A percentile compares a stretch with the other conserved stretches of the same genome.
Conservation (phyloP, 2,888 invertebrate genomes). For the Hyposoter dolosus region DNA sequence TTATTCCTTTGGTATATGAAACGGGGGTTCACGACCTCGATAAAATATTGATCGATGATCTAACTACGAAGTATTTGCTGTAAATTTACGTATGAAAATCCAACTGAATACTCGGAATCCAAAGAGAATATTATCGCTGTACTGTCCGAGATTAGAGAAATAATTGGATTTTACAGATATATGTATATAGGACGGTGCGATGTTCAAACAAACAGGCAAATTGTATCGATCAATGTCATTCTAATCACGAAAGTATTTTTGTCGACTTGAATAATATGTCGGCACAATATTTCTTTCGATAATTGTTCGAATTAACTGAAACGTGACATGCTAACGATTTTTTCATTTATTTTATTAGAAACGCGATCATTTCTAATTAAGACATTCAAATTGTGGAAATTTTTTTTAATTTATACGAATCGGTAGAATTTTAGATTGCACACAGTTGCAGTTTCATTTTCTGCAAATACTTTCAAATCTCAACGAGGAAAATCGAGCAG, state of each 20-base stretch:
- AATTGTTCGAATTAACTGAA: not conserved
- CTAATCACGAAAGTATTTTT: conserved; percentile 23
- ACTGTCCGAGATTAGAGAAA: conserved; percentile 27
- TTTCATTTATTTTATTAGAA: not conserved
- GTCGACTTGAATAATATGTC: not conserved
- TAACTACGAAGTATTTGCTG: conserved; percentile 22
- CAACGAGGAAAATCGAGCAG: too few species aligned
- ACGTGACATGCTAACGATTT: not conserved
- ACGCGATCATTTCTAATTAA: not conserved
- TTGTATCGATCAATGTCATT: conserved; percentile 45
- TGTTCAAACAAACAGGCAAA: conserved; percentile 36
- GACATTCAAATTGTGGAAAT: not conserved
- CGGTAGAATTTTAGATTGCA: not conserved
- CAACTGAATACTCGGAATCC: conserved; percentile 42
- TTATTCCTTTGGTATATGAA: conserved; percentile 10
- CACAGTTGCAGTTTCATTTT: not conserved
- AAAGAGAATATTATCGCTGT: not conserved
- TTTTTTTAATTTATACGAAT: not conserved
- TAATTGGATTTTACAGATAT: conserved; percentile 44
- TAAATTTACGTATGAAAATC: conserved; percentile 44
- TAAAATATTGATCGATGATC: conserved; percentile 65
- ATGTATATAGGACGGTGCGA: conserved; percentile 20
- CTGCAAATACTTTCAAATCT: not conserved
- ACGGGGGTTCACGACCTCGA: conserved; percentile 61
- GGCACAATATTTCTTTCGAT: not conserved